Evolutionary conservation across 2,888 invertebrate species (phyloP).

Genomic region (Microctonus brassicae): DNA sequence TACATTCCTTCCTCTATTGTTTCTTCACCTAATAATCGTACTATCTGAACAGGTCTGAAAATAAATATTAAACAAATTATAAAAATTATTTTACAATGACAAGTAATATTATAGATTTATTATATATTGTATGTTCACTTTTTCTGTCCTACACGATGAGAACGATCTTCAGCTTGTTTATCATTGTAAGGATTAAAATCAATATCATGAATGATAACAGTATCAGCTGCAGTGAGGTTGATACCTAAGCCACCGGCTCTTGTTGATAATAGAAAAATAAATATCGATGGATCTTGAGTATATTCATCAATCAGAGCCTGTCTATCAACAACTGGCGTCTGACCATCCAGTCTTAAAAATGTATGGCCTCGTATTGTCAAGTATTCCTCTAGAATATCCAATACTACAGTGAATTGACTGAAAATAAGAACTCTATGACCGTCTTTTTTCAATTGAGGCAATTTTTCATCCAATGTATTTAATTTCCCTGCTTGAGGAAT

Average conservation of each 20-base stretch:
- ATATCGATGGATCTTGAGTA: constrained; percentile 83
- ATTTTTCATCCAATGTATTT: constrained; percentile 80
- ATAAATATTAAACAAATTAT: neutral
- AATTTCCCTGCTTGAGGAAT: constrained; percentile 92
- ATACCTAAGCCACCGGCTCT: constrained; percentile 96
- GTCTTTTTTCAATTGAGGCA: constrained; percentile 80
- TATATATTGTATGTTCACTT: constrained; percentile 62
- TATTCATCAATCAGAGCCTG: constrained; percentile 93
- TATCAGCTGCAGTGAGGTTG: constrained; percentile 94
- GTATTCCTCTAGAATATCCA: constrained; percentile 93
- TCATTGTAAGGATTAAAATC: constrained; percentile 99
- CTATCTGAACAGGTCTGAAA: constrained; percentile 85
- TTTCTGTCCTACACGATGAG: constrained; percentile 76
- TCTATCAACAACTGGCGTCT: constrained; percentile 87
- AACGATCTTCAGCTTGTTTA: constrained; percentile 95
- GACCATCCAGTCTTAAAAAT: constrained; percentile 89
- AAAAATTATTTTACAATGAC: neutral
- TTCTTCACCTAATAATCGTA: constrained; percentile 85
- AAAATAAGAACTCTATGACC: constrained; percentile 92
- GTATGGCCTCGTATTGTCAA: constrained; percentile 80
- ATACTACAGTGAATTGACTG: constrained; percentile 96
- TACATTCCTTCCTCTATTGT: constrained; percentile 96
- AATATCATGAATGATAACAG: constrained; percentile 96
- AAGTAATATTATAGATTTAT: constrained; percentile 8
- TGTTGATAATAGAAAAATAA: constrained; percentile 92